Evolutionary conservation across 2,797 vertebrate genomes (phyloP), one percentile per base, ranked within the genome.

Genomic region (Molossus molossus): DNA sequence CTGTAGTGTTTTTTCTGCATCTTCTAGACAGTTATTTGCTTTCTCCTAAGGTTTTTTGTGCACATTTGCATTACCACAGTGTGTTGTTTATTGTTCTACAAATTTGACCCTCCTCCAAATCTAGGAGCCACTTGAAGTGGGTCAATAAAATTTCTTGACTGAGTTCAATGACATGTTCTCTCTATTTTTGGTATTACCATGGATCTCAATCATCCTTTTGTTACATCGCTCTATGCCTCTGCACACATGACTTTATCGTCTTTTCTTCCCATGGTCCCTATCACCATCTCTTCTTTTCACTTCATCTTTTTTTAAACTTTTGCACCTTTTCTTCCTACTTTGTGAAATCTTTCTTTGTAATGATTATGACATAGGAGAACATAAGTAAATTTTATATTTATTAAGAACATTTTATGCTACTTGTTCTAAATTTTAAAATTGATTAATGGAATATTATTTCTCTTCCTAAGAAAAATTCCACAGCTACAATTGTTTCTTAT

Each of bases 391-490:
- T 82, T 76, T 93, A 27, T 60, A n/a, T 88, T 64, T 79, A 69
- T 65, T 94, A 70, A 88, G 15, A 94, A 76, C 65, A 55, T 0
- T 69, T 86, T 65, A 58, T 87, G 17, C 50, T 85, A 45, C 27
- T 23, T 95, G 15, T 62, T 92, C 58, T 92, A 73, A 87, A 70
- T 85, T 86, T 95, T 64, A 57, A 92, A 96, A 85, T 3, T 45
- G 27, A 45, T 75, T 18, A 87, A 75, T 65, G 57, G 5, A 82
- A 14, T 91, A 55, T 55, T 81, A 83, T 82, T 95, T 87, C 6
- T 13, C 65, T 93, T 84, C 18, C 27, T 79, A 70, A 60, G 50
- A 95, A 96, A 96, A 90, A 73, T 37, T 88, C 37, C 62, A 88
- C 48, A 93, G 55, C 60, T 37, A 40, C 3, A 92, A 45, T 81